Evolutionary conservation across 1,140 invertebrate genomes (phyloP), one percentile per base, ranked within the genome.

Genomic region (Microplitis mediator): DNA sequence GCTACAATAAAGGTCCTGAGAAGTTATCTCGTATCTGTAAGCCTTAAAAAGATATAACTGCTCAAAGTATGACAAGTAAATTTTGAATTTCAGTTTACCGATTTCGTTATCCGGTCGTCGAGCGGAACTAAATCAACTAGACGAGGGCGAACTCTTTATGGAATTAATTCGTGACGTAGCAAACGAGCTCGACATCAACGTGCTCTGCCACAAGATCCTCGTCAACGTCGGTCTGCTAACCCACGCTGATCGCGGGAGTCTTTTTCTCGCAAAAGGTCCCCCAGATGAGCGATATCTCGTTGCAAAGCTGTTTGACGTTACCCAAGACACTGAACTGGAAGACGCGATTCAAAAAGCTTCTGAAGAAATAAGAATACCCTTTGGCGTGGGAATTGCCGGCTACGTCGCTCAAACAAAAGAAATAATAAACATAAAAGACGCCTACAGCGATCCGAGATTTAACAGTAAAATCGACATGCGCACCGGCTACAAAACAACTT

Each of bases 201-300:
- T 95, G 9, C 90, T 98, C 4, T 98, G 95, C 82, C 95, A 97
- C 86, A 98, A 98, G 89, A 97, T 97, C 76, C 89, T 97, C 32
- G 94, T 95, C 14, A 98, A 97, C 86, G 95, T 97, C 2, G 92
- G 94, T 54, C 87, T 95, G 67, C 88, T 98, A 56, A 97, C 95
- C 3, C 90, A 93, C 73, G 95, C 95, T 1, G 95, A 97, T 84
- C 87, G 95, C 16, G 95, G 95, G 8, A 95, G 93, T 68, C 86
- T 97, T 68, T 97, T 97, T 85, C 87, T 98, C 64, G 94, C 95
- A 0, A 93, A 95, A 80, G 95, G 95, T 8, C 89, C 92, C 0
- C 85, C 90, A 1, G 90, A 92, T 58, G 89, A 92, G 77, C 90
- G 93, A 76, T 95, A 95, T 79, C 89, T 98, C 39, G 92, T 96